Evolutionary conservation across 2,113 vertebrate species (phyloP).

Genomic region (Zapus hudsonius): DNA sequence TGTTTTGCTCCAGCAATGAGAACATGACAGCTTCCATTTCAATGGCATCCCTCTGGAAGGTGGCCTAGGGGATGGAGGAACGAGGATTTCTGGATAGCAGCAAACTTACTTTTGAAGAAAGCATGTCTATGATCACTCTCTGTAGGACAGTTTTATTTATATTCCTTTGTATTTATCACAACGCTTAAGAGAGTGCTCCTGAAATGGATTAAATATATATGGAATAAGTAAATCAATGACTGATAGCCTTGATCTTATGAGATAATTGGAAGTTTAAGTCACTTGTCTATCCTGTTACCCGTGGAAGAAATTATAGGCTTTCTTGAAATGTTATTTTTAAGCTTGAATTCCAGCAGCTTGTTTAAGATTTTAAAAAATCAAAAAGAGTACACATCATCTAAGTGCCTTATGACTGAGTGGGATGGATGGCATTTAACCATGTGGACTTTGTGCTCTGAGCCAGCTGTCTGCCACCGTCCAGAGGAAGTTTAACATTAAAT

Average conservation of each 20-base stretch:
- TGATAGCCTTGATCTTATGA: neutral
- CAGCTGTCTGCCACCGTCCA: slow-evolving; percentile 30
- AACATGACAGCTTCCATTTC: too few species aligned
- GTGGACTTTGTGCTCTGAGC: neutral
- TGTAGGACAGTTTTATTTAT: neutral
- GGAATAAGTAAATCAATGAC: neutral
- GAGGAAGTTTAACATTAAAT: slow-evolving; percentile 59
- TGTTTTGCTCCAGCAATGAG: too few species aligned
- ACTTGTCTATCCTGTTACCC: neutral
- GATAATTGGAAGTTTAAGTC: slow-evolving; percentile 25
- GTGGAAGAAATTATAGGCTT: neutral
- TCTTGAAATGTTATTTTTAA: slow-evolving; percentile 49
- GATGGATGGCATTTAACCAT: slow-evolving; percentile 50
- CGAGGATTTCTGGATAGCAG: neutral
- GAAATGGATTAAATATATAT: neutral
- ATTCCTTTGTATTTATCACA: neutral
- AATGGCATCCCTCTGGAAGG: neutral
- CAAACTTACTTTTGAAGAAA: neutral
- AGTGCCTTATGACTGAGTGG: slow-evolving; percentile 51
- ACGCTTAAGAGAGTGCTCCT: neutral
- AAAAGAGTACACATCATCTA: slow-evolving; percentile 31
- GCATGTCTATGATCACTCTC: neutral
- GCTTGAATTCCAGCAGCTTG: neutral
- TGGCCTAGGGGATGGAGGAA: neutral
- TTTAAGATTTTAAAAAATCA: slow-evolving; percentile 1